Evolutionary conservation across 2,888 invertebrate species (phyloP), one percentile per base, ranked within the genome.

Genomic region (Sphaeridia pumilis): DNA sequence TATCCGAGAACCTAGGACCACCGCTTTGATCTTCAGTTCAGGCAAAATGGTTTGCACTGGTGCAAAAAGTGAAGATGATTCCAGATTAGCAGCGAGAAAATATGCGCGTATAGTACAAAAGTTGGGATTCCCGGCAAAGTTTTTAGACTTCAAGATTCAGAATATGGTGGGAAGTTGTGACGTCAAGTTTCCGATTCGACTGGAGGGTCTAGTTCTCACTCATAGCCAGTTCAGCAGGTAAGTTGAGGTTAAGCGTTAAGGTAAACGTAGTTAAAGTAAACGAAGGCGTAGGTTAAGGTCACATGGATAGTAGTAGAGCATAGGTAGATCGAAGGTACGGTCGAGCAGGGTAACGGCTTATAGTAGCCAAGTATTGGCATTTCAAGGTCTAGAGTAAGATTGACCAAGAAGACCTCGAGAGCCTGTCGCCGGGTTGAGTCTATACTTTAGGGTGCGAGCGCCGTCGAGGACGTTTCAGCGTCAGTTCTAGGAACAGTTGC

Each of bases 1-100:
- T 66, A 83, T 83, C 63, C 78, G 95, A 68, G 95, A 87, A 46
- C 78, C 78, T 0, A 67, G 78, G 49, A 97, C 86, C 1, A 87
- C 86, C 1, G 86, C 86, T 17, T 72, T 87, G 4, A 87, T 87
- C 55, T 87, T 87, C 67, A 83, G 83, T 60, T 84, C 84, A 10
- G 86, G 87, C 1, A 87, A 87, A 74, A 87, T 87, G 85, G 87
- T 87, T 4, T 87, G 86, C 68, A 87, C 87, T 1, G 87, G 87
- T 34, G 86, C 87, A 1, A 87, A 86, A 71, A 84, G 84, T 70
- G 86, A 87, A 70, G 84, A 84, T 60, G 80, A 81, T 66, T 84
- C 84, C 2, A 74, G 83, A 59, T 70, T 86, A 46, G 87, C 86
- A 17, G 85, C 86, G 0, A 73, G 85, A 65, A 87, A 87, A 69